Evolutionary conservation across 2,113 vertebrate species (phyloP).

Genomic region (Cavia aperea): DNA sequence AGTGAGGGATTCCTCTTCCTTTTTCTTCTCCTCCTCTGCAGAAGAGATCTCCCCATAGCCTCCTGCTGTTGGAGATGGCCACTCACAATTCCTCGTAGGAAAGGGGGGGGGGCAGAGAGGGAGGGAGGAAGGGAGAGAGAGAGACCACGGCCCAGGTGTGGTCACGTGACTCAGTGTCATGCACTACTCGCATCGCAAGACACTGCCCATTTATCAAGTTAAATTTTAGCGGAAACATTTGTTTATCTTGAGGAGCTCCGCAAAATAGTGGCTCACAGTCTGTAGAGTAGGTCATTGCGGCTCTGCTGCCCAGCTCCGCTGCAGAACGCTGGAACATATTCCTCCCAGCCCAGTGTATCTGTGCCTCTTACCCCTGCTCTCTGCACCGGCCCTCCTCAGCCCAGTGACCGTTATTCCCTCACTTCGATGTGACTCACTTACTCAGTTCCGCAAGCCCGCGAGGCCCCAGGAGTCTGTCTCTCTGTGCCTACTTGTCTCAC

Average conservation of each 20-base stretch:
- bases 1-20: not conserved
- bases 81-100: not conserved
- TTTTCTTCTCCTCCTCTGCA: not conserved
- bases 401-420: not conserved
- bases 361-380: not conserved
- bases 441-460: not conserved
- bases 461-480: not conserved
- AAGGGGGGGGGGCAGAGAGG: not conserved
- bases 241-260: not conserved
- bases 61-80: not conserved
- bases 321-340: fast-evolving
- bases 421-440: not conserved
- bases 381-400: not conserved
- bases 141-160: not conserved
- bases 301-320: not conserved
- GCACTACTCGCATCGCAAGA: not conserved
- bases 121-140: not conserved
- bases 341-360: not conserved
- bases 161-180: not conserved
- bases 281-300: not conserved
- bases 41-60: not conserved
- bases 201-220: not conserved
- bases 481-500: not conserved
- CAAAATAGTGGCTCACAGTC: not conserved
- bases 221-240: not conserved